phyloP scores from a whole-genome alignment of 2,888 invertebrate genomes.

The Leptothorax acervorum region DNA sequence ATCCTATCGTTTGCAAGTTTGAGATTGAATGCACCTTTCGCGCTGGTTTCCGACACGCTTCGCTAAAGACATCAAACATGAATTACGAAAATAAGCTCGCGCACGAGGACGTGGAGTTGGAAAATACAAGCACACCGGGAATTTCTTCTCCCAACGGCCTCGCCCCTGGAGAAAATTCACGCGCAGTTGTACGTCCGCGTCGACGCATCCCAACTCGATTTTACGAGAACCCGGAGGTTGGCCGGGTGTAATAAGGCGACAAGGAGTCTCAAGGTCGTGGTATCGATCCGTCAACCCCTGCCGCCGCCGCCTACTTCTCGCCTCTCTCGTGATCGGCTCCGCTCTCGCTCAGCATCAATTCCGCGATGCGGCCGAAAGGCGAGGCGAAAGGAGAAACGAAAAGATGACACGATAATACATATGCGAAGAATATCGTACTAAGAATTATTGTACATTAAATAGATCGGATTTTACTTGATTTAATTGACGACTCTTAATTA shows the following conservation, averaged over 20 bases:
- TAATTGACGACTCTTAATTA: neutral
- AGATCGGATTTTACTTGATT: neutral
- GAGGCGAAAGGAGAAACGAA: neutral
- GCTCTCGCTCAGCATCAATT: conserved; percentile 35
- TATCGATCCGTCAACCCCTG: conserved; percentile 71
- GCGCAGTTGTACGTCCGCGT: conserved; percentile 63
- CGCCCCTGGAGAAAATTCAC: conserved; percentile 58
- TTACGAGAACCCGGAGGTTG: conserved; percentile 72
- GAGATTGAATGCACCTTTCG: neutral
- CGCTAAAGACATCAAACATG: conserved; percentile 4
- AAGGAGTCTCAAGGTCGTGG: conserved; percentile 74
- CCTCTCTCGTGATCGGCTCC: conserved; percentile 52
- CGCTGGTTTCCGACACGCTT: neutral
- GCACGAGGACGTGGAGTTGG: neutral
- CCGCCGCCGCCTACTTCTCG: conserved; percentile 28
- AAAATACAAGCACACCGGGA: neutral
- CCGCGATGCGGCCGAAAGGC: conserved; percentile 1
- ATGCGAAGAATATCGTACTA: neutral
- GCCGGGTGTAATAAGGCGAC: conserved; percentile 71
- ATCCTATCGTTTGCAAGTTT: neutral
- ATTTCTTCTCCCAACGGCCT: conserved; percentile 24
- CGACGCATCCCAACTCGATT: conserved; percentile 67
- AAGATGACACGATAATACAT: neutral
- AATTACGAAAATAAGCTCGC: conserved; percentile 17
- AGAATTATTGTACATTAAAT: neutral